phyloP scores from a whole-genome alignment of 92 coral and sea anemone species.

The Galaxea fascicularis region DNA sequence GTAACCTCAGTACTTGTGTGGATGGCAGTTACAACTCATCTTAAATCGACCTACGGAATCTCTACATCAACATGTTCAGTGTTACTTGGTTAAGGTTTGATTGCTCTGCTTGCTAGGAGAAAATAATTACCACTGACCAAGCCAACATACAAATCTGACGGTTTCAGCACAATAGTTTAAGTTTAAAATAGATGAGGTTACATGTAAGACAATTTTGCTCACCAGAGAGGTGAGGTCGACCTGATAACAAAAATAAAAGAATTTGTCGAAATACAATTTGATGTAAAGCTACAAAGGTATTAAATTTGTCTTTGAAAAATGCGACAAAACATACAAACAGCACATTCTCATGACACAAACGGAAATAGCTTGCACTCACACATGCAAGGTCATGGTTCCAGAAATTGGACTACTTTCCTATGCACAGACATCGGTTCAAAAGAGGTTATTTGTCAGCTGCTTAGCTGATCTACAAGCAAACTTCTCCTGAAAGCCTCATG shows the following conservation, averaged over 20 bases:
- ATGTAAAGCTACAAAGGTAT: slow-evolving; percentile 8
- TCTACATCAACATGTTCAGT: too few species aligned
- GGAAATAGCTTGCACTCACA: slow-evolving; percentile 2
- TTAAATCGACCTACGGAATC: too few species aligned
- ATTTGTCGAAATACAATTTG: slow-evolving; percentile 4
- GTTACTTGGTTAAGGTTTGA: too few species aligned
- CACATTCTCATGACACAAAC: slow-evolving; percentile 3
- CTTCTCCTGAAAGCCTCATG: slow-evolving; percentile 20
- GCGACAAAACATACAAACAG: slow-evolving; percentile 9
- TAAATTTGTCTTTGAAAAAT: not conserved
- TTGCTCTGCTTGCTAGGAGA: too few species aligned
- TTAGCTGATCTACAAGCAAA: not conserved
- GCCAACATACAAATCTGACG: too few species aligned
- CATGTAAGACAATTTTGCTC: not conserved
- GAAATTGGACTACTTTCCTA: not conserved
- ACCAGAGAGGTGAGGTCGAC: slow-evolving; percentile 11
- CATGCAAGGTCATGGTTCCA: slow-evolving; percentile 1
- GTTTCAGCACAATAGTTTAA: too few species aligned
- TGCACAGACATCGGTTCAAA: not conserved
- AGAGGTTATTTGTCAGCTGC: slow-evolving; percentile 11
- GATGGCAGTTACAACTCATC: too few species aligned
- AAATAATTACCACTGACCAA: too few species aligned
- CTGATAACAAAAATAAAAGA: not conserved
- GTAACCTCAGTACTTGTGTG: too few species aligned
- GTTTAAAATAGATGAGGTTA: not conserved